Percentiles rank a stretch among this genome's conserved stretches.
Evolutionary conservation across 2,113 vertebrate species (phyloP).

Genomic region (Urocitellus parryii): DNA sequence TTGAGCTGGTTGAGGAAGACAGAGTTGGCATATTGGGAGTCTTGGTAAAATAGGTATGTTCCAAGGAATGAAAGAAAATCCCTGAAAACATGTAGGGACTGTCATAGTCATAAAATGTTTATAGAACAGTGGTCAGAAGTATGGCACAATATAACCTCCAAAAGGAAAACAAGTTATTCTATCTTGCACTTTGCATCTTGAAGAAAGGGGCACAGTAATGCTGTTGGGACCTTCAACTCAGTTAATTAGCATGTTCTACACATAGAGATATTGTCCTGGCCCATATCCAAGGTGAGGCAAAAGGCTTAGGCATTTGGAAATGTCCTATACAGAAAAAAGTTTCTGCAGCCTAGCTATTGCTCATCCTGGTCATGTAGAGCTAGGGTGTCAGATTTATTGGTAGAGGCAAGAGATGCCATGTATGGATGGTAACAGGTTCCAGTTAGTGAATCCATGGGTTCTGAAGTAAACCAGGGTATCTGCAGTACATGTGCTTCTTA

Average conservation of each 20-base stretch:
- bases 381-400: neutral
- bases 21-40: neutral
- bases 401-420: neutral
- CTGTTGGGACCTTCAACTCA: neutral
- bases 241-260: neutral
- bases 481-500: neutral
- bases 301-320: neutral
- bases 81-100: neutral
- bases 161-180: neutral
- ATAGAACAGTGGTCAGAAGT: neutral
- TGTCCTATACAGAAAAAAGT: neutral
- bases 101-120: neutral
- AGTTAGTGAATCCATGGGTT: neutral
- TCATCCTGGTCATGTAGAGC: neutral
- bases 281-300: neutral
- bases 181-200: neutral
- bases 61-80: neutral
- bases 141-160: neutral
- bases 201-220: neutral
- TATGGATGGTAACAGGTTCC: neutral
- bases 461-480: neutral
- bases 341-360: neutral
- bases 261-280: neutral
- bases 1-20: neutral
- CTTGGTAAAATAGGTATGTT: neutral